Evolutionary conservation across 2,888 invertebrate genomes (phyloP), one percentile per base, ranked within the genome.

Genomic region (Volucella inflata): DNA sequence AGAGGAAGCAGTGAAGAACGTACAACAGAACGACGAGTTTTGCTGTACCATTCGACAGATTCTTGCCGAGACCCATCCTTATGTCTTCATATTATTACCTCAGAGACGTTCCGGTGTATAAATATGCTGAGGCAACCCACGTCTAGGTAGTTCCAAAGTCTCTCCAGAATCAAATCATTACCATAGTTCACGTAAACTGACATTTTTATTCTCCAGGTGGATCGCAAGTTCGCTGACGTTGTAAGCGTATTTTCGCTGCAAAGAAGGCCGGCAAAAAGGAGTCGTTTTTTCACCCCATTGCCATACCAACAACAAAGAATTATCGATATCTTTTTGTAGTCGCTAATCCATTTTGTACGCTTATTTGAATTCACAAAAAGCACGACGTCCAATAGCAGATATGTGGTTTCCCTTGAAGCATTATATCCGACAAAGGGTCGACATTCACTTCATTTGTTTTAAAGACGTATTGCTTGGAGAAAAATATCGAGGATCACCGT

Each of bases 391-490:
- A 89, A 38, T 88, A 89, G 53, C 87, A 88, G 50, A 87, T 65
- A n/a, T 91, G 91, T 88, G 91, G 91, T 21, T 89, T 90, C 77
- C 91, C 91, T 10, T 57, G 14, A 11, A 87, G 89, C 60, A 88
- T 91, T 2, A 88, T 91, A 2, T 89, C 90, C 0, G 90, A 91
- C 70, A 87, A 88, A 83, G 90, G 90, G n/a, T 87, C 90, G 11
- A 91, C 91, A 10, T 92, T 92, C 76, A 90, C 90, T 0, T 89
- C 90, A 0, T 65, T 88, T n/a, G 89, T 89, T 3, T 92, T 92
- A 64, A n/a, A 17, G 8, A 6, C 12, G 14, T 79, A 60, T 50
- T 79, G 79, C n/a, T n/a, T 30, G 36, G n/a, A n/a, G n/a, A n/a
- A n/a, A n/a, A n/a, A n/a, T n/a, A n/a, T n/a, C n/a, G n/a, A n/a